Evolutionary conservation across 2,888 invertebrate species (phyloP).

Genomic region (Stenoptilia bipunctidactyla): DNA sequence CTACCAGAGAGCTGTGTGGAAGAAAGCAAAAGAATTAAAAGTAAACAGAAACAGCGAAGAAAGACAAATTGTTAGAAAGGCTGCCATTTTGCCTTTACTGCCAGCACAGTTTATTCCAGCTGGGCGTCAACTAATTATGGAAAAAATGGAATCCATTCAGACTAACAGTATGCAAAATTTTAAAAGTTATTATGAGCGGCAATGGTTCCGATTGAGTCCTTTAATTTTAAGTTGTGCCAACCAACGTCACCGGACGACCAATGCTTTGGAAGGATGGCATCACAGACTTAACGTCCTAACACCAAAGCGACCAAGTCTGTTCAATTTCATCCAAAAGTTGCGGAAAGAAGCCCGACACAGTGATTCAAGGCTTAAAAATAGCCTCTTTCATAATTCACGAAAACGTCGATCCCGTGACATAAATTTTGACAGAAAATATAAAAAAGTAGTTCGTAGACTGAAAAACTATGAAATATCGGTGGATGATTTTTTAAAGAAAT

Average conservation of each 20-base stretch:
- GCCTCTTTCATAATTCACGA: no score
- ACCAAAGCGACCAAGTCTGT: background rate
- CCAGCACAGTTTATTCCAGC: constrained; percentile 3
- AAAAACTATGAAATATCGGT: no score
- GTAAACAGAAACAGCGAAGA: constrained; percentile 1
- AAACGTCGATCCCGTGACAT: no score
- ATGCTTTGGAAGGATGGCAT: constrained; percentile 8
- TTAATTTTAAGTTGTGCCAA: constrained; percentile 6
- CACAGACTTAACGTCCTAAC: constrained; percentile 6
- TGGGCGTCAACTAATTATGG: constrained; percentile 5
- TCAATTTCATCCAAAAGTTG: constrained; percentile 7
- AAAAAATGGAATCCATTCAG: constrained; percentile 2
- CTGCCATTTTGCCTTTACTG: constrained; percentile 2
- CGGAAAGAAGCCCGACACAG: constrained; percentile 5
- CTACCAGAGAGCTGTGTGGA: constrained; percentile 2
- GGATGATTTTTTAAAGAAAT: no score
- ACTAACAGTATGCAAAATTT: constrained; percentile 3
- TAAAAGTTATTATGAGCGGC: constrained; percentile 6
- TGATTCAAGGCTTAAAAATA: no score
- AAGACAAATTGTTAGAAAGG: constrained; percentile 2
- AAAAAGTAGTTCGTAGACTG: no score
- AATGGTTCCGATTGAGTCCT: constrained; percentile 7
- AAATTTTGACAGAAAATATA: no score
- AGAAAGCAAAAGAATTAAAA: background rate
- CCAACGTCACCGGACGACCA: constrained; percentile 8